Percentiles rank a stretch among this genome's conserved stretches.
phyloP scores from a whole-genome alignment of 1,140 invertebrate species.

The Drosophila hydei region DNA sequence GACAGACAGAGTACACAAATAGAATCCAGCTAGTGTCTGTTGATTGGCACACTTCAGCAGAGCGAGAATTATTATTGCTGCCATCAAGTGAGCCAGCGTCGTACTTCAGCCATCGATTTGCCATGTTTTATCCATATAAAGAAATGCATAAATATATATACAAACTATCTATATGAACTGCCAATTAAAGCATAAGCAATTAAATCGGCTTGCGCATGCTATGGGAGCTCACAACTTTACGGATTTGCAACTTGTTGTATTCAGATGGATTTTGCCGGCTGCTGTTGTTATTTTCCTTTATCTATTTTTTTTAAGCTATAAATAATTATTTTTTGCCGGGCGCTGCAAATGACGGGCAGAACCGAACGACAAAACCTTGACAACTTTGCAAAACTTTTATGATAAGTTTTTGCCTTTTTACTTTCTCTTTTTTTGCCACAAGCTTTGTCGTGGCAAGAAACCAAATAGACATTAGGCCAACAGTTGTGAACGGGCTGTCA shows the following conservation, averaged over 20 bases:
- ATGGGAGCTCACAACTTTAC: slow-evolving; percentile 16
- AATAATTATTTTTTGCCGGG: slow-evolving; percentile 74
- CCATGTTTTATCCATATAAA: slow-evolving; percentile 39
- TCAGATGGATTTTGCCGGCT: slow-evolving; percentile 1
- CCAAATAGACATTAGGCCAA: slow-evolving; percentile 71
- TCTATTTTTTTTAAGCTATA: slow-evolving; percentile 69
- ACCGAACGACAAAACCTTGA: slow-evolving; percentile 67
- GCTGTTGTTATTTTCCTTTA: slow-evolving; percentile 20
- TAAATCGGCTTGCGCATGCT: slow-evolving; percentile 43
- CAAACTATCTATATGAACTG: slow-evolving; percentile 49
- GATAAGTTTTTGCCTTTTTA: slow-evolving; percentile 55
- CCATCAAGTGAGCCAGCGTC: slow-evolving; percentile 47
- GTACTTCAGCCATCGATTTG: slow-evolving; percentile 69
- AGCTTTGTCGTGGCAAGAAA: slow-evolving; percentile 73
- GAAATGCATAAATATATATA: background rate
- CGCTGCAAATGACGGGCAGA: slow-evolving; percentile 53
- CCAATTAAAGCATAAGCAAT: slow-evolving; percentile 68
- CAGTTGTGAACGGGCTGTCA: slow-evolving; percentile 6
- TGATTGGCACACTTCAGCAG: slow-evolving; percentile 59
- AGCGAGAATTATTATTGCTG: slow-evolving; percentile 68
- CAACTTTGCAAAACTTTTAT: slow-evolving; percentile 77
- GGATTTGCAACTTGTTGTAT: slow-evolving; percentile 47
- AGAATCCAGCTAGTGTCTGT: slow-evolving; percentile 26
- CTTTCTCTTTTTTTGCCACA: slow-evolving; percentile 40
- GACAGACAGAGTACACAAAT: slow-evolving; percentile 27